phyloP scores from a whole-genome alignment of 2,888 invertebrate species.

The Phengaris arion region DNA sequence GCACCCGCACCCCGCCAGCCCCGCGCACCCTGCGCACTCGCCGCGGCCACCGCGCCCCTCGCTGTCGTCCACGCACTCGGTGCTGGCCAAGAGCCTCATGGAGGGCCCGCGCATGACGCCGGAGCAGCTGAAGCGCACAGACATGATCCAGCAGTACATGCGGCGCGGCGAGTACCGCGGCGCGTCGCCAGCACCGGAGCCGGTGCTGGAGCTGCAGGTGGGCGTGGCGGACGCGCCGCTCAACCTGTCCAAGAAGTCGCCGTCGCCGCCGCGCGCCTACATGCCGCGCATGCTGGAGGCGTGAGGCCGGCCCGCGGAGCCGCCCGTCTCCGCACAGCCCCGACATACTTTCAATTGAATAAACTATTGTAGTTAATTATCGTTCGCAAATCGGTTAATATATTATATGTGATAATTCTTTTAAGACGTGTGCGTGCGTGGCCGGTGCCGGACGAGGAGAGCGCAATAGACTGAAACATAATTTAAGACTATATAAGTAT shows the following conservation, averaged over 20 bases:
- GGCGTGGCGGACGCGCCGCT: slow-evolving; percentile 92
- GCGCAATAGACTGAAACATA: slow-evolving; percentile 81
- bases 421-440: slow-evolving; percentile 77
- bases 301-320: slow-evolving; percentile 80
- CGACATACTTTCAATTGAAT: slow-evolving; percentile 78
- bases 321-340: slow-evolving; percentile 74
- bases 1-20: slow-evolving; percentile 70
- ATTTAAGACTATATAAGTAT: slow-evolving; percentile 81
- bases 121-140: slow-evolving; percentile 94
- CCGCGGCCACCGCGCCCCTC: slow-evolving; percentile 78
- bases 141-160: slow-evolving; percentile 95
- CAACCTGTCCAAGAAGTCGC: slow-evolving; percentile 93
- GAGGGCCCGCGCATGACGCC: slow-evolving; percentile 96
- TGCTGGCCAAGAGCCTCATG: slow-evolving; percentile 93
- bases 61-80: slow-evolving; percentile 92
- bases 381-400: slow-evolving; percentile 82
- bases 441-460: slow-evolving; percentile 79
- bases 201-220: slow-evolving; percentile 81
- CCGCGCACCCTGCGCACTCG: slow-evolving; percentile 72
- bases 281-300: slow-evolving; percentile 83
- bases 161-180: slow-evolving; percentile 85
- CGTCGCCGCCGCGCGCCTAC: slow-evolving; percentile 79
- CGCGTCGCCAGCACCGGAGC: slow-evolving; percentile 69
- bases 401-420: slow-evolving; percentile 84
- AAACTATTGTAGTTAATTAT: slow-evolving; percentile 70